These are phyloP conservation scores for Caenorhabditis becei DNA, from an alignment of 2,888 invertebrate genomes.

Conservation along the genomic window DNA sequence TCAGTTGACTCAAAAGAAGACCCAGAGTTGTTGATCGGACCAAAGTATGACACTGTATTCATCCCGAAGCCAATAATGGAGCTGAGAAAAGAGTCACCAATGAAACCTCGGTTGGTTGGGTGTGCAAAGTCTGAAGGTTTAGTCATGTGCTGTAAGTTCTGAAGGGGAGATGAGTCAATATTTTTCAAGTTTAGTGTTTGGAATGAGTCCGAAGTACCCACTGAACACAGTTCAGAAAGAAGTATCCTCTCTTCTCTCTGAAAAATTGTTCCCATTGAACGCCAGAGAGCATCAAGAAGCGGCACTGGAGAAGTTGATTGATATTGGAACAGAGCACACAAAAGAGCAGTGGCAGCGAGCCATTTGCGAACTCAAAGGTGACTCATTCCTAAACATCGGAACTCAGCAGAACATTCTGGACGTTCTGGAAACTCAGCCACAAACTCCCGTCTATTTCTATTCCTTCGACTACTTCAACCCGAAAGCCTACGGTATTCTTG, in stretches of 20 bases:
- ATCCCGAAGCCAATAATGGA: conserved; percentile 53
- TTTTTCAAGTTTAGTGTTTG: conserved; percentile 26
- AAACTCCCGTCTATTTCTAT: conserved; percentile 70
- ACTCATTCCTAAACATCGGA: conserved; percentile 59
- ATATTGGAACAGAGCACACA: conserved; percentile 50
- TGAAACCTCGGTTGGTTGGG: conserved; percentile 65
- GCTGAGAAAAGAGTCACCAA: conserved; percentile 62
- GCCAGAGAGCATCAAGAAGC: conserved; percentile 42
- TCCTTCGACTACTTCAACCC: conserved; percentile 74
- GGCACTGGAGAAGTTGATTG: conserved; percentile 47
- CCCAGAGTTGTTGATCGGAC: conserved; percentile 49
- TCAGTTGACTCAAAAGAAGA: conserved; percentile 29
- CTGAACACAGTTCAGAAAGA: conserved; percentile 30
- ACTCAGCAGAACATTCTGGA: conserved; percentile 55
- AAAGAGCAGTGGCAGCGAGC: conserved; percentile 58
- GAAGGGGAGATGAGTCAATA: background rate
- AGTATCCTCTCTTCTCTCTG: conserved; percentile 27
- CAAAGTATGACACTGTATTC: conserved; percentile 54
- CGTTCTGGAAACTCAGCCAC: conserved; percentile 51
- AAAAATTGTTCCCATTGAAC: conserved; percentile 38
- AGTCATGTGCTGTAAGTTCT: conserved; percentile 33
- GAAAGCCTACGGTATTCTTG: conserved; percentile 71
- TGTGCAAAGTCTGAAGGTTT: conserved; percentile 65
- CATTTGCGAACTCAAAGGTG: conserved; percentile 50
- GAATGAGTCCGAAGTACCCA: conserved; percentile 37